A percentile compares a stretch with the other conserved stretches of the same genome.
Conservation (phyloP, 2,797 vertebrate genomes). For the Otolemur crassicaudatus region DNA sequence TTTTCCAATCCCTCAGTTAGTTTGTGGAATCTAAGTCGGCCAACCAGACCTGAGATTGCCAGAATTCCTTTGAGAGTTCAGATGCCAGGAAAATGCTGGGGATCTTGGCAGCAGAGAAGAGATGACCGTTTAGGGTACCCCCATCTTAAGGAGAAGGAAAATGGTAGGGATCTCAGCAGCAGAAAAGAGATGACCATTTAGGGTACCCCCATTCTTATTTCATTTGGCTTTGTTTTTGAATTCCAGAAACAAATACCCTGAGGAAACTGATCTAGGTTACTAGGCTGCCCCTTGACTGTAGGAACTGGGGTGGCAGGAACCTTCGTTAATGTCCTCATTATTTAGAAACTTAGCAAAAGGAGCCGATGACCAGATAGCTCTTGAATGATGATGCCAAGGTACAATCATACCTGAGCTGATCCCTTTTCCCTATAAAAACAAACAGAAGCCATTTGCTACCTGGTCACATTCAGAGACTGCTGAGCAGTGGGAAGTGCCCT, state of each 20-base stretch:
- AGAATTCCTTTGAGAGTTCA: neutral
- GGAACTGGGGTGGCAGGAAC: neutral
- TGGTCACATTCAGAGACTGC: conserved; percentile 48
- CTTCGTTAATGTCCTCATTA: neutral
- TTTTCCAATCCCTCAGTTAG: neutral
- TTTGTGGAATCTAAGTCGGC: neutral
- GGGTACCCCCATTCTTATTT: neutral
- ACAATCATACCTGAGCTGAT: neutral
- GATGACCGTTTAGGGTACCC: neutral
- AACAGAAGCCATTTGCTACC: conserved; percentile 43
- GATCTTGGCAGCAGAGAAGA: neutral
- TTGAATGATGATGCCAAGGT: neutral
- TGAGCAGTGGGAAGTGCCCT: neutral
- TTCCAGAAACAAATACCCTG: neutral
- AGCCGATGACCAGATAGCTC: neutral
- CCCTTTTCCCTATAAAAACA: conserved; percentile 4
- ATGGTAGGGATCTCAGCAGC: neutral
- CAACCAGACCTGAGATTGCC: neutral
- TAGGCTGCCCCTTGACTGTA: neutral
- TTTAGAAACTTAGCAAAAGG: neutral
- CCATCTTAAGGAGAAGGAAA: neutral
- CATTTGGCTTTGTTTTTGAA: neutral
- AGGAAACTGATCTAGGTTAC: neutral
- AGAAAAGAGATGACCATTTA: neutral
- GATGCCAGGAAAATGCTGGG: neutral